Base-by-base conservation (phyloP, 92 coral and sea anemone genomes). In the Porites evermanni region DNA sequence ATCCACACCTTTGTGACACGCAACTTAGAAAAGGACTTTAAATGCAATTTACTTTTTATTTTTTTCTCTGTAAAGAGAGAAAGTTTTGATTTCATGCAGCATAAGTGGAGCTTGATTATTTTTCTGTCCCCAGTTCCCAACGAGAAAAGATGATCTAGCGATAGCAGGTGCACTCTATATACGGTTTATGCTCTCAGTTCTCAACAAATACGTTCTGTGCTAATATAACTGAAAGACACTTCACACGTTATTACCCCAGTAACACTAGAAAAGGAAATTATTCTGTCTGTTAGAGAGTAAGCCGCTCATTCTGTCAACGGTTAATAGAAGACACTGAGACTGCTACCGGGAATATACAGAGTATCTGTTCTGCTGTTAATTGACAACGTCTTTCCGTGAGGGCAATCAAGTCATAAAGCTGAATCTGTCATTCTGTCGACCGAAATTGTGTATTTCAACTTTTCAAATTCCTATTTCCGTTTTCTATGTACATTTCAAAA, bases 401-500 rank as follows among this genome's bases (percentile, higher is more conserved):
- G 18, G 51, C 83, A 51, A 67, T 66, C 53, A 16, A 72, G 23
- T 53, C 58, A 24, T 68, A 80, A 51, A 69, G n/a, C 52, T 16
- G 54, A 69, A 54, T 26, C 67, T 50, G 18, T 76, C 18, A 14
- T 12, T 21, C 24, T 16, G 32, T 26, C 21, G 24, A 18, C 9
- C 70, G 19, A 21, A 65, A 65, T 20, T 18, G n/a, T 13, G 70
- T 21, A 4, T 63, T 78, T 44, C 3, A n/a, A 26, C 18, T 78
- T 77, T 23, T 58, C 21, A 54, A 56, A 32, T 70, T 13, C 68
- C 12, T 63, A 19, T 70, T 70, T 81, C 86, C 86, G 75, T 71
- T 61, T 69, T 29, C 67, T 13, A 60, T 16, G 12, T 9, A 54
- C 65, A 50, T 14, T 72, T 16, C 53, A 24, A 59, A 50, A 54